Conservation (phyloP, 2,888 invertebrate genomes). For the Chelonus formosanus region DNA sequence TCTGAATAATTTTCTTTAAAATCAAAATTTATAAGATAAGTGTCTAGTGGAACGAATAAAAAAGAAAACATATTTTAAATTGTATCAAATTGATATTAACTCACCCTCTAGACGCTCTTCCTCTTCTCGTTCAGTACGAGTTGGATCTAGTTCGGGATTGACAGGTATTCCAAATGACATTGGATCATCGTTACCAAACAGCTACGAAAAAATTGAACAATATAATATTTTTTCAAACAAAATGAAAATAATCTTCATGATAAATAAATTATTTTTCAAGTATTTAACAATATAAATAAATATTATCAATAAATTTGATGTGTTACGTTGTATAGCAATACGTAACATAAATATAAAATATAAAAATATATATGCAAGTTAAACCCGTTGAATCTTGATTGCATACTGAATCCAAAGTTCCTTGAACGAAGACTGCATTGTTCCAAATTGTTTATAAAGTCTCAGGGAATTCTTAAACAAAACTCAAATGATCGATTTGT, state of each 20-base stretch:
- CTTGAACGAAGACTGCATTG: not conserved
- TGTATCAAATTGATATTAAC: slow-evolving; percentile 8
- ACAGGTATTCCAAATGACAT: slow-evolving; percentile 63
- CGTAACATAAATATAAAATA: not conserved
- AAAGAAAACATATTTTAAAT: too few relatives aligned
- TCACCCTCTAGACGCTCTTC: slow-evolving; percentile 48
- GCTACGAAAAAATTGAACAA: slow-evolving; percentile 47
- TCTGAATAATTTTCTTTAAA: too few relatives aligned
- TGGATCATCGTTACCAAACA: slow-evolving; percentile 64
- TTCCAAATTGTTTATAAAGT: not conserved
- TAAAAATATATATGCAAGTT: not conserved
- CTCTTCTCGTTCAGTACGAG: slow-evolving; percentile 51
- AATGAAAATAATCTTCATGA: slow-evolving; percentile 22
- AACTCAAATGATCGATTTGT: too few relatives aligned
- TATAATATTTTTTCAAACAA: slow-evolving; percentile 19
- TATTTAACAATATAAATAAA: not conserved
- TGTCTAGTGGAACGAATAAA: too few relatives aligned
- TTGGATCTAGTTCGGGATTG: slow-evolving; percentile 58
- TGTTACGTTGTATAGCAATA: not conserved
- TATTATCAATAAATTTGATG: not conserved
- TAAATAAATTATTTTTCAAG: slow-evolving; percentile 7
- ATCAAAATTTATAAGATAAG: too few relatives aligned
- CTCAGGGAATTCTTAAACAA: too few relatives aligned
- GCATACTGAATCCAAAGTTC: not conserved
- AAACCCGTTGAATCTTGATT: not conserved